Base-by-base conservation (phyloP, 2,113 vertebrate species). In the Toxotes chatareus region DNA sequence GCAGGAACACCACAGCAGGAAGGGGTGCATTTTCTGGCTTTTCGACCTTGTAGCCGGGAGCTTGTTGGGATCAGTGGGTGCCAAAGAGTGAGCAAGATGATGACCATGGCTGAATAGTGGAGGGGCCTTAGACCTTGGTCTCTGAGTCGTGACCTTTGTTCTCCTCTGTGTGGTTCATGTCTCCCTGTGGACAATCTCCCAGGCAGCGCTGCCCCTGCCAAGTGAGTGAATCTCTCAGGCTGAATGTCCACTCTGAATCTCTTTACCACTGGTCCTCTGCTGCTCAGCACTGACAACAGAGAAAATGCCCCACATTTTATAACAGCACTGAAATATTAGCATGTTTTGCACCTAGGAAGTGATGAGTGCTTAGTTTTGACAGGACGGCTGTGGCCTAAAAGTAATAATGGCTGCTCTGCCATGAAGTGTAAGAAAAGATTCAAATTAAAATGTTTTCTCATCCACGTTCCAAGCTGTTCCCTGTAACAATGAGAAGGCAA, bases 91-190 rank as follows among this genome's bases (percentile, higher is more conserved):
- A 82, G 80, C 67, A 76, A 75, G 80, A 80, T 32, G 76, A 81
- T 83, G 85, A 88, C 73, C 80, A 73, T 27, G 69, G 80, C 78
- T 88, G 90, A 88, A 92, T 81, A 65, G 72, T 76, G 82, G 38
- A 53, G 78, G 69, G 86, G 83, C 82, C 64, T 88, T 80, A 90
- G 84, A 83, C 83, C 88, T 75, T 89, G 87, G 91, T 87, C 89
- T 93, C 88, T 95, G 88, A 93, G 90, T 91, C 62, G 62, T 91
- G 89, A 93, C 92, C 91, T 93, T 93, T 94, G 92, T 94, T 94
- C 90, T 90, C 60, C 72, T 84, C 80, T 38, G 8, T 63, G 86
- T 57, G 84, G 83, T 87, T 92, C 89, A 89, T 90, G 83, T 93
- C 86, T 86, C 79, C 80, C 63, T 84, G 71, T 78, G 82, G 86